These are phyloP conservation scores for Neuroscelio doddi DNA, from an alignment of 2,888 invertebrate species.

Conservation along the genomic window DNA sequence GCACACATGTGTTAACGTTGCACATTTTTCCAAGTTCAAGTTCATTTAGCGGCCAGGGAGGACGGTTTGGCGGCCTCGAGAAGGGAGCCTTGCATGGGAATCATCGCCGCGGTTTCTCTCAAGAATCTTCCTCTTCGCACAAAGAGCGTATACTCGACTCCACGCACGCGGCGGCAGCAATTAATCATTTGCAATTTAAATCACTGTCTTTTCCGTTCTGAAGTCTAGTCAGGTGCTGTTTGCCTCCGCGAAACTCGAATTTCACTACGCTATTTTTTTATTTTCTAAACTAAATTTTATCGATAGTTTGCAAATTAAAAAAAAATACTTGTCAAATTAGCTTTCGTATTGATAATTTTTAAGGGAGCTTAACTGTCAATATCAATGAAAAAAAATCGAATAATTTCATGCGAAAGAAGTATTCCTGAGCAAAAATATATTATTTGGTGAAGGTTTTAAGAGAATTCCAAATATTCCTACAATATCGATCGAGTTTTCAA, in stretches of 20 bases:
- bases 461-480: too few species aligned
- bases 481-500: too few species aligned
- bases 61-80: constrained; percentile 25
- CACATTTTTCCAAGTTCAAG: constrained; percentile 37
- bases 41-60: constrained; percentile 25
- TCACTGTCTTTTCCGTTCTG: constrained; percentile 1
- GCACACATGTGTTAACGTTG: too few species aligned
- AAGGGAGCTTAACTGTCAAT: too few species aligned
- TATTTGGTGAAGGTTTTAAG: too few species aligned
- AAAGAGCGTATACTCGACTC: constrained; percentile 41
- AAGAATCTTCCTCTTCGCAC: constrained; percentile 25
- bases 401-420: too few species aligned
- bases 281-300: neutral
- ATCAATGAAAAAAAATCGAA: too few species aligned
- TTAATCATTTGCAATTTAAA: constrained; percentile 37
- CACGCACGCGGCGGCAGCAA: constrained; percentile 13
- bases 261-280: neutral
- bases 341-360: too few species aligned
- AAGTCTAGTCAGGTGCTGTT: constrained; percentile 4
- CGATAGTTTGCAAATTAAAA: neutral
- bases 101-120: constrained; percentile 23
- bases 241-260: neutral
- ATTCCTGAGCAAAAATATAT: too few species aligned
- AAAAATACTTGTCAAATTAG: neutral
- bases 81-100: constrained; percentile 39